Evolutionary conservation across 2,797 vertebrate species (phyloP).

Genomic region (Buphagus erythrorhynchus): DNA sequence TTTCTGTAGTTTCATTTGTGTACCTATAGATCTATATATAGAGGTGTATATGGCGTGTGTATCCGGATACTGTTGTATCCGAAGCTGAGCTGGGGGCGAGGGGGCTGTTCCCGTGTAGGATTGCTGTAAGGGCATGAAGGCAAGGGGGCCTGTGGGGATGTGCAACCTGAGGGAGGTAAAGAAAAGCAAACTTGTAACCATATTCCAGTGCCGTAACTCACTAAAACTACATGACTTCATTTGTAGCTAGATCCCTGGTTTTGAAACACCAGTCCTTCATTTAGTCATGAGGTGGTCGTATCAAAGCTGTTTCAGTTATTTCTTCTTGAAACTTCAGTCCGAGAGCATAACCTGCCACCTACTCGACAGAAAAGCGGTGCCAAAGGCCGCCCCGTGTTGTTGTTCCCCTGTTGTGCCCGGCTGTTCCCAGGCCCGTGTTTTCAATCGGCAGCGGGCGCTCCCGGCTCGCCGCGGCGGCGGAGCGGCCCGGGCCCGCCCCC

Average conservation of each 20-base stretch:
- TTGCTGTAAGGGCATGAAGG: accelerated
- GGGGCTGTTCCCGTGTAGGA: accelerated
- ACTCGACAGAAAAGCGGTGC: accelerated
- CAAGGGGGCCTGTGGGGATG: accelerated
- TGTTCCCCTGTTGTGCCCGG: accelerated
- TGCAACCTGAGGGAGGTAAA: accelerated
- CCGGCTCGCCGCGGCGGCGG: no score
- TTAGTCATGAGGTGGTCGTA: accelerated
- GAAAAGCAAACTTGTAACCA: no score
- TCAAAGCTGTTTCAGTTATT: accelerated
- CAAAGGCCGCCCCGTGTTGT: accelerated
- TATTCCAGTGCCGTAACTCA: accelerated
- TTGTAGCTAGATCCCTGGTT: neutral
- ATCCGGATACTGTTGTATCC: accelerated
- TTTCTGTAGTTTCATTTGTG: neutral
- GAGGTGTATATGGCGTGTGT: accelerated
- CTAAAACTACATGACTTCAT: accelerated
- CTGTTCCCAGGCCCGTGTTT: accelerated
- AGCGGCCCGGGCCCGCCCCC: neutral
- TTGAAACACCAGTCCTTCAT: neutral
- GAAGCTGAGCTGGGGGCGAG: accelerated
- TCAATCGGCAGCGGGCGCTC: accelerated
- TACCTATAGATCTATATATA: accelerated
- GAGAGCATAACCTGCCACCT: accelerated
- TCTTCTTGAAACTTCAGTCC: no score